phyloP scores from a whole-genome alignment of 1,140 invertebrate species.

The Ganaspis sp. region DNA sequence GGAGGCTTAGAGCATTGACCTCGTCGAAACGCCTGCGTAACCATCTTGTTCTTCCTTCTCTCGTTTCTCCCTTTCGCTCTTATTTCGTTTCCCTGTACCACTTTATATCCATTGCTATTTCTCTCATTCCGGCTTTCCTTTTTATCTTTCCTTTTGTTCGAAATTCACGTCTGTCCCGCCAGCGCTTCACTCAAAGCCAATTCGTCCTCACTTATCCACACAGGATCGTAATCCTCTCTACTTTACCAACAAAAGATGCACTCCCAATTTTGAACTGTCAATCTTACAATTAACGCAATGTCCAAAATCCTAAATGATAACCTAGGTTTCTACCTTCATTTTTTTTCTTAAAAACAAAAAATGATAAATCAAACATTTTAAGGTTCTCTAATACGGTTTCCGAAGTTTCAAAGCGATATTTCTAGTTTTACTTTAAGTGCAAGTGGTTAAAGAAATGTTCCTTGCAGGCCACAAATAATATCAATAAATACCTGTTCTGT shows the following conservation, averaged over 20 bases:
- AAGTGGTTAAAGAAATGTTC: no score
- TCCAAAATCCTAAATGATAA: no score
- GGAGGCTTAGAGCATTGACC: conserved; percentile 57
- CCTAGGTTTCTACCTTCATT: no score
- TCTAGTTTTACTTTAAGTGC: no score
- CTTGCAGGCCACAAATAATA: not conserved
- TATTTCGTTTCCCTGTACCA: conserved; percentile 26
- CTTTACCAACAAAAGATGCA: conserved; percentile 18
- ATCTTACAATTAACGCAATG: no score
- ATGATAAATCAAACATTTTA: no score
- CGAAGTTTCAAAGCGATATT: no score
- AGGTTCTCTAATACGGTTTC: no score
- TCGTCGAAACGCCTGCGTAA: conserved; percentile 50
- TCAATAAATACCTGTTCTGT: no score
- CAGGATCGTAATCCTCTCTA: not conserved
- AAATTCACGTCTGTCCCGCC: not conserved
- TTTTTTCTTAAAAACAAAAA: no score
- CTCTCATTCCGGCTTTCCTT: conserved; percentile 27
- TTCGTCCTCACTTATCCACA: conserved; percentile 11
- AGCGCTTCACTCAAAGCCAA: not conserved
- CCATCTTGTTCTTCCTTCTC: conserved; percentile 41
- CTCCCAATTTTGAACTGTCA: not conserved
- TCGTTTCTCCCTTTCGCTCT: not conserved
- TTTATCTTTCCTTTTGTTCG: conserved; percentile 22
- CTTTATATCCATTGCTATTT: conserved; percentile 30